Conservation (phyloP, 2,113 vertebrate species). For the Anguilla rostrata region DNA sequence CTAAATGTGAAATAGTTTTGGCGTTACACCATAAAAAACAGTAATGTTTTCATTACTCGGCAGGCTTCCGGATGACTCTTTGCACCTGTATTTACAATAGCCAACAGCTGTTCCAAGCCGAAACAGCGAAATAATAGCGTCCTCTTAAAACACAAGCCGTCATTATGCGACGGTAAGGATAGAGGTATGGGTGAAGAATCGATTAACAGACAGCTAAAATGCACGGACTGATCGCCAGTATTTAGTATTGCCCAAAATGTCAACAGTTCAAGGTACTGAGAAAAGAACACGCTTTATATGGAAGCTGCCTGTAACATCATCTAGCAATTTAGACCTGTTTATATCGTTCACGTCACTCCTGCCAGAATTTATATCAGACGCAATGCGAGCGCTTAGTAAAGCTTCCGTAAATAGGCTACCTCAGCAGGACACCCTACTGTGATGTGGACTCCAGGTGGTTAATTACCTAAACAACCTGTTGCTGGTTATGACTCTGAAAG, state of each 20-base stretch:
- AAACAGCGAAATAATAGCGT: slow-evolving; percentile 53
- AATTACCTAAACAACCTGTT: neutral
- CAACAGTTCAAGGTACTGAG: no score
- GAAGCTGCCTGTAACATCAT: slow-evolving; percentile 79
- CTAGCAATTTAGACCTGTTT: slow-evolving; percentile 76
- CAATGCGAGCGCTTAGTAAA: slow-evolving; percentile 41
- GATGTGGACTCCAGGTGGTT: neutral
- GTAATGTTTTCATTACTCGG: slow-evolving; percentile 57
- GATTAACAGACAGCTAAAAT: no score
- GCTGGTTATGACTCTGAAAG: neutral
- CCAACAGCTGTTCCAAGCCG: slow-evolving; percentile 64
- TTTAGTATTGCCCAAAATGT: slow-evolving; percentile 85
- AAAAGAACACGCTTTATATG: no score
- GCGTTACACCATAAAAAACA: slow-evolving; percentile 50
- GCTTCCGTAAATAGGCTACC: slow-evolving; percentile 39
- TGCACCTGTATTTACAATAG: slow-evolving; percentile 72
- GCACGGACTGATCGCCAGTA: slow-evolving; percentile 79
- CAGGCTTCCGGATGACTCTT: slow-evolving; percentile 56
- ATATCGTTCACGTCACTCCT: slow-evolving; percentile 69
- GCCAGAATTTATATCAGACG: slow-evolving; percentile 77
- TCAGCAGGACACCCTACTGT: neutral
- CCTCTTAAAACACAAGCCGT: slow-evolving; percentile 43
- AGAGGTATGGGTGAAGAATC: slow-evolving; percentile 54
- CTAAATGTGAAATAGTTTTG: slow-evolving; percentile 59
- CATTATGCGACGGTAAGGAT: slow-evolving; percentile 52